Percentiles rank a stretch among this genome's conserved stretches.
phyloP scores from a whole-genome alignment of 2,113 vertebrate genomes.

The Cathartes aura region DNA sequence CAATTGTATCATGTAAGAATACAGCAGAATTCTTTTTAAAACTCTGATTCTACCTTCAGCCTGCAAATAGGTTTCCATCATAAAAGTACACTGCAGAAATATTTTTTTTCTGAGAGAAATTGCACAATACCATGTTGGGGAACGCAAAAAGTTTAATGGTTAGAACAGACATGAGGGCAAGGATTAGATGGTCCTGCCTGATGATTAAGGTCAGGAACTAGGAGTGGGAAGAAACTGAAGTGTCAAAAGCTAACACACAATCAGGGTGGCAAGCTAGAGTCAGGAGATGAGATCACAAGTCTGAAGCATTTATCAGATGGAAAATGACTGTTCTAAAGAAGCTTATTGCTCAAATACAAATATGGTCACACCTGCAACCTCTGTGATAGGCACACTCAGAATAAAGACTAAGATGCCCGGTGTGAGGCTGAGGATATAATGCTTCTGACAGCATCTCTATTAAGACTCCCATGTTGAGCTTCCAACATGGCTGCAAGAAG shows the following conservation, averaged over 20 bases:
- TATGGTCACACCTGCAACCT: not conserved
- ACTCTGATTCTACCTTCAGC: not conserved
- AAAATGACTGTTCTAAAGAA: not conserved
- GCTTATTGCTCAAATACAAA: not conserved
- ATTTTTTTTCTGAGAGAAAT: not conserved
- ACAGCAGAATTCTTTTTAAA: not conserved
- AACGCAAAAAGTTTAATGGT: not conserved
- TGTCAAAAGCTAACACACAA: not conserved
- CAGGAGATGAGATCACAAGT: not conserved
- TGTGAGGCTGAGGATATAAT: not conserved
- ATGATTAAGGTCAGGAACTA: not conserved
- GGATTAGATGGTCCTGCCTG: not conserved
- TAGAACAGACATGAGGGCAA: not conserved
- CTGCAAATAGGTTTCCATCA: not conserved
- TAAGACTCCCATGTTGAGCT: not conserved
- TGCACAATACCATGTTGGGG: not conserved
- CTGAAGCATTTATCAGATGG: not conserved
- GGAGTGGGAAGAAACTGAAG: not conserved
- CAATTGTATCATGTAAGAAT: not conserved
- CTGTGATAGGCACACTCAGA: not conserved
- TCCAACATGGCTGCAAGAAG: not conserved
- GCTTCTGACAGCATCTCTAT: not conserved
- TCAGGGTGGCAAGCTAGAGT: not conserved
- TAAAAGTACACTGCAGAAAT: not conserved
- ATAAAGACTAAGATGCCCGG: not conserved